Evolutionary conservation across 1,140 invertebrate genomes (phyloP), one percentile per base, ranked within the genome.

Genomic region (Meloidogyne floridensis): DNA sequence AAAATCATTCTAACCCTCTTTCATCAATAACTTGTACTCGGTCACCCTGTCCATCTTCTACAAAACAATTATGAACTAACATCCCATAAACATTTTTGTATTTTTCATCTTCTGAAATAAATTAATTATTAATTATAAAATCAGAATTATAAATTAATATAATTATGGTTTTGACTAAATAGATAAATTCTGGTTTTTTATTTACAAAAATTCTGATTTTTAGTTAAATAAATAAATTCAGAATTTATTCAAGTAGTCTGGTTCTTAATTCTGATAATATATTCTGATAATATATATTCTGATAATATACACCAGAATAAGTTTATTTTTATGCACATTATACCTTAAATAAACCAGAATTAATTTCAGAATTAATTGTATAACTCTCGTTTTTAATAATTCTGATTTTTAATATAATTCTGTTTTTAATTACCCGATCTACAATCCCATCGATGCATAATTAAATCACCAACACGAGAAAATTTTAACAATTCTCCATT

Each of bases 11-110:
- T 42, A 42, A 89, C 81, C 88, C 88, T 51, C 82, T 72, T 70
- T 90, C 84, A 81, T 89, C 88, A 56, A 89, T 84, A 47, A 89
- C 86, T 77, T 80, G 73, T 53, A 81, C 73, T 72, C 86, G 86
- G 47, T 89, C 88, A 8, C 88, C 88, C 79, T 90, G 89, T 32
- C 89, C 88, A 81, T 89, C 88, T 82, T 89, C 88, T 11, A 89
- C 88, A 76, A 72, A 89, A 76, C 88, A 89, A 65, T 72, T 84
- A 75, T 89, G 88, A 54, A 89, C 88, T 9, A 89, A 75, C 51
- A 89, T 75, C 69, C 88, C 88, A 79, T 89, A 89, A 3, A 82
- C 79, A 47, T 89, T 87, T 86, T 75, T 80, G 84, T 74, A 42
- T 75, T 54, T 75, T 13, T 80, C 59, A 18, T 65, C 59, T 65